Conservation (phyloP, 2,888 invertebrate genomes). For the Aplocera efformata region DNA sequence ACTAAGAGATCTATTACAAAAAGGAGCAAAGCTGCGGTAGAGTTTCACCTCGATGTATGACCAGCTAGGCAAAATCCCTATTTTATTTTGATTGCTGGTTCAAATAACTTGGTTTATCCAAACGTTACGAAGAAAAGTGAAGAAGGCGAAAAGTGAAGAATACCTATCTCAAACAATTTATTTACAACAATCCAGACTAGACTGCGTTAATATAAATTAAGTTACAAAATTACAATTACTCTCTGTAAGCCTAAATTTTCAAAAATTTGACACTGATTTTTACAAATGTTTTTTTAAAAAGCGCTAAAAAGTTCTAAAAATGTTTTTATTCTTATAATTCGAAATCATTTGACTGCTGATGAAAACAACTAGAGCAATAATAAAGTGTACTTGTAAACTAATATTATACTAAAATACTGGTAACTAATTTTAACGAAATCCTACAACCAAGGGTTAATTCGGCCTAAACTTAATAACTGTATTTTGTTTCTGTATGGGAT, state of each 20-base stretch:
- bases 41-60: too few species aligned
- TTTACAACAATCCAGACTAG: slow-evolving; percentile 20
- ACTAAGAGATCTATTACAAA: slow-evolving; percentile 4
- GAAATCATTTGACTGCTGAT: not conserved
- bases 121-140: too few species aligned
- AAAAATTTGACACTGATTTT: slow-evolving; percentile 18
- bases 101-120: too few species aligned
- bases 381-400: not conserved
- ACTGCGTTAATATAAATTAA: slow-evolving; percentile 5
- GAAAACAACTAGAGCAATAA: not conserved
- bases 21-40: slow-evolving; percentile 18
- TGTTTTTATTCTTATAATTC: not conserved
- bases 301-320: slow-evolving; percentile 6
- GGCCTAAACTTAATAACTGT: slow-evolving; percentile 46
- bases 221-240: not conserved
- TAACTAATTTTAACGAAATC: slow-evolving; percentile 16
- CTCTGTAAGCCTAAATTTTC: slow-evolving; percentile 1
- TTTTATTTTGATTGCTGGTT: too few species aligned
- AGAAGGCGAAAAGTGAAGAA: too few species aligned
- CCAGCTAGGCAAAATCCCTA: too few species aligned
- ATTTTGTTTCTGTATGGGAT: not conserved
- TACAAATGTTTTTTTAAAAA: slow-evolving; percentile 6
- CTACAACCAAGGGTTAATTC: slow-evolving; percentile 60
- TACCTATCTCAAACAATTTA: slow-evolving; percentile 8
- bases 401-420: slow-evolving; percentile 34